Evolutionary conservation across 2,113 vertebrate species (phyloP).

Genomic region (Pungitius pungitius): DNA sequence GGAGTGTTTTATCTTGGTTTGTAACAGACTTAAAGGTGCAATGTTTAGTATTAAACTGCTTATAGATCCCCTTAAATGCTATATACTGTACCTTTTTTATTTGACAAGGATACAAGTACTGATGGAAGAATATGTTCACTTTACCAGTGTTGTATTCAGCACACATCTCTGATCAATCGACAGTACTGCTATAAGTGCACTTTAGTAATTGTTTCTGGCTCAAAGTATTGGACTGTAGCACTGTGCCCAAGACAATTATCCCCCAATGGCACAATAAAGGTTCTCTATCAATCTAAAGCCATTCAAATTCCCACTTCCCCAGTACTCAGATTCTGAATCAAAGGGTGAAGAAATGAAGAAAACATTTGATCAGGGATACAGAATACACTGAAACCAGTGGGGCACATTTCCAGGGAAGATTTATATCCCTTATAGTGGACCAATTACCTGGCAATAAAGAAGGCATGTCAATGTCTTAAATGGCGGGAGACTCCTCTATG

Average conservation of each 20-base stretch:
- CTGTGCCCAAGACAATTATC: too few relatives aligned
- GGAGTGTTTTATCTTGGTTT: background rate
- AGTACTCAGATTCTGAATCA: background rate
- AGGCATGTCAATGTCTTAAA: background rate
- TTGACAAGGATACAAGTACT: slow-evolving; percentile 2
- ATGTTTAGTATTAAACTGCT: too few relatives aligned
- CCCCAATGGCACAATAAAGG: too few relatives aligned
- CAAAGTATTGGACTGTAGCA: too few relatives aligned
- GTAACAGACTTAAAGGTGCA: slow-evolving; percentile 3
- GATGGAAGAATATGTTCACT: slow-evolving; percentile 17
- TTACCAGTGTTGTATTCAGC: slow-evolving; percentile 5
- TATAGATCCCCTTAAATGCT: too few relatives aligned
- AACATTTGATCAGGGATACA: background rate
- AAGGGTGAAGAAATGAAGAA: background rate
- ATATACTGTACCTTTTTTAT: too few relatives aligned
- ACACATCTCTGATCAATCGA: background rate
- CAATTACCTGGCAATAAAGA: slow-evolving; percentile 26
- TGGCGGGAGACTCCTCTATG: background rate
- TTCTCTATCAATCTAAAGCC: too few relatives aligned
- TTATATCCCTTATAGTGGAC: slow-evolving; percentile 31
- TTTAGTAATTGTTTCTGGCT: too few relatives aligned
- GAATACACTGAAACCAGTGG: slow-evolving; percentile 17
- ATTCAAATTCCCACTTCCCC: too few relatives aligned
- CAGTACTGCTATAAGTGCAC: too few relatives aligned
- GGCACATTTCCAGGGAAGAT: slow-evolving; percentile 31